Evolutionary conservation across 2,797 vertebrate genomes (phyloP).

Genomic region (Onychomys leucogaster): DNA sequence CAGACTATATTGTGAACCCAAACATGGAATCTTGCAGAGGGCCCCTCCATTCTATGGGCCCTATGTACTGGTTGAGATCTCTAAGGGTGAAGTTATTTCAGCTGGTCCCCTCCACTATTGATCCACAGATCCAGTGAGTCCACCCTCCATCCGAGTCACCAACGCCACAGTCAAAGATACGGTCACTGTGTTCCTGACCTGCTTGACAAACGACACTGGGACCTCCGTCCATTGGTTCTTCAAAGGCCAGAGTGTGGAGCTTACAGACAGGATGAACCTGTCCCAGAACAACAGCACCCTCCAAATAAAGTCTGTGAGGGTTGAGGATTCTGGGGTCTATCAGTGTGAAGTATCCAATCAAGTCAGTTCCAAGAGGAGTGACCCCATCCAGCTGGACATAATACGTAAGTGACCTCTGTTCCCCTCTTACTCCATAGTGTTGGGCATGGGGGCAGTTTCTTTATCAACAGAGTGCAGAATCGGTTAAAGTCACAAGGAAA

Average conservation of each 20-base stretch:
- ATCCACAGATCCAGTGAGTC: no score
- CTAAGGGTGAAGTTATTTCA: no score
- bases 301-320: background rate
- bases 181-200: background rate
- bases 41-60: no score
- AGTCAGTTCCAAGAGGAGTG: accelerated
- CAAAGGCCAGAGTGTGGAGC: accelerated
- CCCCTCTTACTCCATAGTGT: background rate
- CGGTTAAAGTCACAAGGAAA: background rate
- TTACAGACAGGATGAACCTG: background rate
- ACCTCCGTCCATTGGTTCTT: background rate
- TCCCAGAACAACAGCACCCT: background rate
- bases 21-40: no score
- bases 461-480: no score
- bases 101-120: no score
- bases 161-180: no score
- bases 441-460: background rate
- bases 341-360: constrained; percentile 55
- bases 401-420: background rate
- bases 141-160: no score
- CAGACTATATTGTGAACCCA: no score
- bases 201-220: background rate
- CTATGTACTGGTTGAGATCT: no score
- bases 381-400: accelerated
- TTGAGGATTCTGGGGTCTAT: background rate